Base-by-base conservation (phyloP, 1,140 invertebrate species). In the Hydropsyche tenuis region DNA sequence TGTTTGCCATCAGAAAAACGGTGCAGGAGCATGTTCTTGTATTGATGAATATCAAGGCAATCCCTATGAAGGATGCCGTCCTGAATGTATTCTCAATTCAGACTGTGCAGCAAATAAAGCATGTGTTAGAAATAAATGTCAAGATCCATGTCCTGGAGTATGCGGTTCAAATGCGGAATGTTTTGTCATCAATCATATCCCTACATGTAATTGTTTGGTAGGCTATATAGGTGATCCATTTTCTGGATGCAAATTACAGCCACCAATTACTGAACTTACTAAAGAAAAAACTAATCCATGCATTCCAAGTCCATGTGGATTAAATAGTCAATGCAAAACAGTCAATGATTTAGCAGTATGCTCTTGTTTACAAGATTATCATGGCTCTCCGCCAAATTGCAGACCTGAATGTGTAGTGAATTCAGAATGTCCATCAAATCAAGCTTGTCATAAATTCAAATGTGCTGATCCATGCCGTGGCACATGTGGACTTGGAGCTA, bases 221-320 rank as follows among this genome's bases (percentile, higher is more conserved):
- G 93, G 93, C 23, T 93, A 88, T 80, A 89, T 88, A 1, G 93
- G 93, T 71, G 92, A 94, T 88, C 91, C 93, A 70, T 93, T 90
- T 75, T 86, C 77, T 76, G 82, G 74, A 81, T 84, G 78, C 83
- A 81, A 73, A 76, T 66, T 46, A 79, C 66, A 73, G 42, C 74
- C 74, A 43, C 12, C 46, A 2, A n/a, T n/a, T n/a, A 51, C 48
- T 23, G n/a, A 68, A 27, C 66, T 68, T 12, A 71, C 75, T 70
- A 43, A 48, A 53, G 30, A 69, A 78, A 79, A 75, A 63, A 74
- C 75, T 20, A 83, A 89, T 78, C 87, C 88, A 1, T 92, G 90
- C 79, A 83, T 85, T 78, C 88, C 87, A 72, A 86, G 86, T 73
- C 87, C 89, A 0, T 92, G 90, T 79, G 90, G 90, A 7, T 88